Evolutionary conservation across 2,888 invertebrate species (phyloP).

Genomic region (Dusona sp.): DNA sequence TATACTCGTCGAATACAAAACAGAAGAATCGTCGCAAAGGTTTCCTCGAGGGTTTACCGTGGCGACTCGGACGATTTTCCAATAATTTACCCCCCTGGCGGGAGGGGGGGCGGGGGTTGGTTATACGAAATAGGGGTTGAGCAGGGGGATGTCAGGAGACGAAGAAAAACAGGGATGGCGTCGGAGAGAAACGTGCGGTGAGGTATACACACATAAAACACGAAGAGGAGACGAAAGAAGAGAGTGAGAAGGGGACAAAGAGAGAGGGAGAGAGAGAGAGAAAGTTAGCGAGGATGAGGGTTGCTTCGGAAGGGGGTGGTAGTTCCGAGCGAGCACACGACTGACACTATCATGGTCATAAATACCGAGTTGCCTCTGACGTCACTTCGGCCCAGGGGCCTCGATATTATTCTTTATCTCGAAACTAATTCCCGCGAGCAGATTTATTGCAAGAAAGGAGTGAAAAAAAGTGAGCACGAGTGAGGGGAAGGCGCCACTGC

Average conservation of each 20-base stretch:
- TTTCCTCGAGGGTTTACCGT: conserved; percentile 59
- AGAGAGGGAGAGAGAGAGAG: conserved; percentile 59
- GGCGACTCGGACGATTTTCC: conserved; percentile 81
- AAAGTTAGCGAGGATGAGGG: conserved; percentile 37
- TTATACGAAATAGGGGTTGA: conserved; percentile 1
- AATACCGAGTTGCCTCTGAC: conserved; percentile 83
- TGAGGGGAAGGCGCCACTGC: conserved; percentile 42
- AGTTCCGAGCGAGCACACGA: conserved; percentile 80
- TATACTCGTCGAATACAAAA: conserved; percentile 58
- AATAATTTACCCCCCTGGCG: conserved; percentile 80
- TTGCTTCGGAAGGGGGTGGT: conserved; percentile 41
- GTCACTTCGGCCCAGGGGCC: conserved; percentile 82
- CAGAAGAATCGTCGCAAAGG: conserved; percentile 51
- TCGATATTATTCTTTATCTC: conserved; percentile 85
- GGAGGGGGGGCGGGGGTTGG: background rate
- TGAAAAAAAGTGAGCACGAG: conserved; percentile 75
- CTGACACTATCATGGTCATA: conserved; percentile 84
- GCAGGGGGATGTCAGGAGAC: conserved; percentile 22
- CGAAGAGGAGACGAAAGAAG: conserved; percentile 57
- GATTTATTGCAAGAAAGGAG: conserved; percentile 84
- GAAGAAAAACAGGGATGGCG: conserved; percentile 41
- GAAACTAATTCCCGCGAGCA: conserved; percentile 85
- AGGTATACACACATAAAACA: conserved; percentile 52
- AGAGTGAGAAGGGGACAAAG: conserved; percentile 40
- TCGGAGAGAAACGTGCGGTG: conserved; percentile 40